Base-by-base conservation (phyloP, 2,888 invertebrate species). In the Drosophila quinaria region DNA sequence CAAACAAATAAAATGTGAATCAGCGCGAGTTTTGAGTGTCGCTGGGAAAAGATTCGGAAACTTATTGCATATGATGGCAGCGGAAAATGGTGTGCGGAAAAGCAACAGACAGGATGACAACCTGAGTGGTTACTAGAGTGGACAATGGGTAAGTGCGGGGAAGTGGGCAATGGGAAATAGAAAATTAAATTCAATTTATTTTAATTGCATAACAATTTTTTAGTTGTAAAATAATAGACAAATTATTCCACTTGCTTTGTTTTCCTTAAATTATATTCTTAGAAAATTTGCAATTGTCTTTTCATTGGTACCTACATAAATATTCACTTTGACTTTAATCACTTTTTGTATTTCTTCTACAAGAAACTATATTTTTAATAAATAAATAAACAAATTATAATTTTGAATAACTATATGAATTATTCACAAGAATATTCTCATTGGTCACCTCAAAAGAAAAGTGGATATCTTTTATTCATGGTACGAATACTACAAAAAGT, bases 61-160 rank as follows among this genome's bases (percentile, higher is more conserved):
- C 31, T 56, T 9, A n/a, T 1, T 19, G 22, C 22, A 19, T 52
- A 22, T 44, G 44, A 44, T 19, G 55, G 29, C 39, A 39, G 46
- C 15, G 15, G 17, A 52, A 35, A 51, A 37, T 52, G 25, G 29
- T 19, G 33, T 37, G 49, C 10, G 67, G 2, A 54, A 39, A 29
- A 50, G 72, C 37, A 49, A 17, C 42, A 54, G 60, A 60, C 46
- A 62, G 41, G 46, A 63, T 42, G 29, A 68, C 44, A 73, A 61
- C 74, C 78, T 58, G 67, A 73, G 60, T 56, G 52, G 22, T 46
- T 49, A 47, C 39, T 29, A 42, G 29, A 72, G 51, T 44, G 73
- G 22, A 29, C 17, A 46, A 63, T 54, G 37, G 68, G 75, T 74
- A 41, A 70, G 77, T 52, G 1, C 4, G 11, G 11, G n/a, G n/a